Evolutionary conservation across 2,797 vertebrate genomes (phyloP), one percentile per base, ranked within the genome.

Genomic region (Coilia nasus): DNA sequence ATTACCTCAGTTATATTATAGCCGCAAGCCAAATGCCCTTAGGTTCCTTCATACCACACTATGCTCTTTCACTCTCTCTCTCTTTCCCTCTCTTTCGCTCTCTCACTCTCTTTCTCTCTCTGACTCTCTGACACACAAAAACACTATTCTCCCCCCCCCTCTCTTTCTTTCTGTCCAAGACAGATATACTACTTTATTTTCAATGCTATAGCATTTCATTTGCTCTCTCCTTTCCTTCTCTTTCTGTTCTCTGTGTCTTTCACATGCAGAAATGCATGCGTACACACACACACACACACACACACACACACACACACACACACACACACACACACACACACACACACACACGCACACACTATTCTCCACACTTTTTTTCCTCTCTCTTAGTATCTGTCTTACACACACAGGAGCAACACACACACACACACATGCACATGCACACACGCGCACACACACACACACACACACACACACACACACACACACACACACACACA

Each of bases 321-420:
- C 50, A 19, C 57, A 59, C 57, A 59, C 57, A 54, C 50, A 54
- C 50, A 54, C 50, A 54, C 50, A 54, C 50, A 54, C 50, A 54
- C 50, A 54, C 50, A 54, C 50, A 54, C 25, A 50, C 67, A 19
- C 67, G 4, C 64, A 15, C 12, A 14, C 64, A 15, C 64, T 67
- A 60, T 57, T 59, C 80, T 84, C 44, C 81, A 82, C 82, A 78
- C 86, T 87, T 87, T 84, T 64, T 23, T 11, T 11, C 25, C 23
- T 9, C n/a, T 64, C 60, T 1, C 57, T 25, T 3, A 23, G n/a
- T 23, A 23, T 23, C 60, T 25, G 23, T 25, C 23, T 7, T 25
- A 31, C 64, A 17, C 12, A 41, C 35, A 21, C 71, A 44, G 14
- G 50, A 54, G 50, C 7, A 54, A 54, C 31, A 21, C 2, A 54